Evolutionary conservation across 2,888 invertebrate species (phyloP), one percentile per base, ranked within the genome.

Genomic region (Lydus trimaculatus): DNA sequence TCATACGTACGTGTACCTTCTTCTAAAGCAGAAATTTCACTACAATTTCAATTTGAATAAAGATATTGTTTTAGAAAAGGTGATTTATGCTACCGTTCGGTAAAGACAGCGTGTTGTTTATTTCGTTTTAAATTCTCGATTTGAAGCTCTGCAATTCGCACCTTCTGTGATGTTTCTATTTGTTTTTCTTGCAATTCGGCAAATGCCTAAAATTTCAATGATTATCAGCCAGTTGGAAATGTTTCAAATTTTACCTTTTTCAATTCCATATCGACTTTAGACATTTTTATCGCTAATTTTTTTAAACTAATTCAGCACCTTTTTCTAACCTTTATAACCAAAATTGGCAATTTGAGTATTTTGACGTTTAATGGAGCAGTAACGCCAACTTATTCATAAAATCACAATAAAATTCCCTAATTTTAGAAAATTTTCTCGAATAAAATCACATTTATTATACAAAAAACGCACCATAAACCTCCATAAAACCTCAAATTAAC

Each of bases 151-250:
- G 94, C 91, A 66, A 94, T 84, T 79, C 92, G 90, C 69, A 96
- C 87, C 85, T 95, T 94, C 82, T 94, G 93, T 73, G 89, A 90
- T 0, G 95, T 94, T 79, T 93, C 92, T 31, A 93, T 87, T 89
- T 93, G 91, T 86, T 95, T 95, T 13, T 90, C 88, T 82, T 95
- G 95, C 64, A 96, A 86, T 78, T 95, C 94, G 64, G 89, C 86
- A 82, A 96, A 95, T 0, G 95, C 95, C 90, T 91, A 65, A 52
- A 80, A 76, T 17, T 59, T 9, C 7, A 13, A 66, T 62, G 43
- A 28, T 58, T 33, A 60, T 43, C 43, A 65, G 25, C 48, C 58
- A 67, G 67, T 58, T n/a, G 39, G 9, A 31, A 63, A 64, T 61
- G 17, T 11, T 61, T 20, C 3, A 58, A 61, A 71, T 65, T 58